A percentile compares a stretch with the other conserved stretches of the same genome.
These are phyloP conservation scores for Crocuta crocuta DNA, from an alignment of 2,113 vertebrate species.

Conservation along the genomic window DNA sequence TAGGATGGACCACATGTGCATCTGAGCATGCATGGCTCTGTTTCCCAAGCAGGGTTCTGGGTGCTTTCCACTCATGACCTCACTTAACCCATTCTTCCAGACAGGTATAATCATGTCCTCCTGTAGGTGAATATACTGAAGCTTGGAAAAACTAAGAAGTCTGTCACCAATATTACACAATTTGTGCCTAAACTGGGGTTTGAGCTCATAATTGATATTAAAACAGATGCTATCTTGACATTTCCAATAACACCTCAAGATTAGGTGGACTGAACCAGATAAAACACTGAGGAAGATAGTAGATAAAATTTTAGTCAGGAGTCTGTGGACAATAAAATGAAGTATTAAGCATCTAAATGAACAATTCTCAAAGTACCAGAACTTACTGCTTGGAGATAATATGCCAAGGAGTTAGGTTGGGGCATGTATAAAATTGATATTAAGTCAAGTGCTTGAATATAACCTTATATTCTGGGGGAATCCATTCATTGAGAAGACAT, in stretches of 20 bases:
- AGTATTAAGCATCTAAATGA: too few relatives aligned
- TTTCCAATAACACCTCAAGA: neutral
- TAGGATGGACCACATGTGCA: neutral
- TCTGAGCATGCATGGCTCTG: neutral
- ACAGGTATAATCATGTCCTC: neutral
- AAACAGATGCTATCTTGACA: neutral
- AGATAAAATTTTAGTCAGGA: neutral
- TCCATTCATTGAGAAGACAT: neutral
- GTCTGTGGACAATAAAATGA: neutral
- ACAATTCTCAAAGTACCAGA: neutral
- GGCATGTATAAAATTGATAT: neutral
- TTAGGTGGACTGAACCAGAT: neutral
- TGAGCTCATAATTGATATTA: neutral
- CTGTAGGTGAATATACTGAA: neutral
- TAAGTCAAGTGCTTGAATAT: neutral
- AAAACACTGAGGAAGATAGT: neutral
- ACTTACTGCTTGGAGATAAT: neutral
- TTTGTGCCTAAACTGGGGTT: neutral
- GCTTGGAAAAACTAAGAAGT: neutral
- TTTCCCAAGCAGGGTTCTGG: neutral
- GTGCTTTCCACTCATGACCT: too few relatives aligned
- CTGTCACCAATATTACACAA: neutral
- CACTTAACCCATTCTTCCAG: neutral
- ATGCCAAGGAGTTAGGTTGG: accelerated
- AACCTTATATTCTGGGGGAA: neutral